phyloP scores from a whole-genome alignment of 2,113 vertebrate species.

The cattle (Bos taurus) region ARS-UCD2.0 NC_037334.1:61117001-61117500 shows the following conservation, averaged over 20 bases:
- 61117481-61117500: neutral
- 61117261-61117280: neutral
- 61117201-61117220: neutral
- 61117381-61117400: neutral
- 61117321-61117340: neutral
- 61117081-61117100: neutral
- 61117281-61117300: neutral
- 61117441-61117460: neutral
- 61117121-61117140: neutral
- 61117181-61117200: neutral
- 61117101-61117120: neutral
- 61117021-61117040: neutral
- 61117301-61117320: neutral
- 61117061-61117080: neutral
- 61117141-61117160: neutral
- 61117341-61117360: neutral
- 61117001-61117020: neutral
- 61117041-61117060: neutral
- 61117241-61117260: neutral
- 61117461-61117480: neutral
- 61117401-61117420: neutral
- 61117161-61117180: neutral
- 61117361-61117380: neutral
- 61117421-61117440: neutral
- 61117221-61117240: neutral